Conservation (phyloP, 2,113 vertebrate species). For the Phalacrocorax pelagicus region DNA sequence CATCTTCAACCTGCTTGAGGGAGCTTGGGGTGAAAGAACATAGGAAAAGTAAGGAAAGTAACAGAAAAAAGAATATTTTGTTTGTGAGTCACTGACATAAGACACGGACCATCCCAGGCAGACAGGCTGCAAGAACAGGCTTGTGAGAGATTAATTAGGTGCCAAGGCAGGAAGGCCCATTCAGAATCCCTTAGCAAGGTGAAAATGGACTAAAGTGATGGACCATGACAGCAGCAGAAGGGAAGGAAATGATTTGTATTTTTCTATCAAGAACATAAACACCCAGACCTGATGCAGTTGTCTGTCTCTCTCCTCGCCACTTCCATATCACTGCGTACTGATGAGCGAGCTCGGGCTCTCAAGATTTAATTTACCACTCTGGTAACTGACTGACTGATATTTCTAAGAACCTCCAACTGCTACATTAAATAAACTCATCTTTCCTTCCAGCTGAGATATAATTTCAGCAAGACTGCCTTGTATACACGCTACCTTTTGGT, state of each 20-base stretch:
- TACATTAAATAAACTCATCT: slow-evolving; percentile 57
- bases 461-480: slow-evolving; percentile 39
- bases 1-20: background rate
- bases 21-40: background rate
- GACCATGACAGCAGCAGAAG: slow-evolving; percentile 59
- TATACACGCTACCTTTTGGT: background rate
- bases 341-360: slow-evolving; percentile 17
- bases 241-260: slow-evolving; percentile 64
- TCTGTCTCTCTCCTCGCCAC: slow-evolving; percentile 5
- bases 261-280: slow-evolving; percentile 67
- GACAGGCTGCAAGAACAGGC: slow-evolving; percentile 49
- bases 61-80: background rate
- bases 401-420: slow-evolving; percentile 38
- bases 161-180: slow-evolving; percentile 56
- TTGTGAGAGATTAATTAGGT: slow-evolving; percentile 75
- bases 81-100: background rate
- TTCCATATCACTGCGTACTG: background rate
- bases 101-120: slow-evolving; percentile 10
- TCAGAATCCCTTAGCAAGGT: slow-evolving; percentile 67
- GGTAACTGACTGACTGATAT: slow-evolving; percentile 38
- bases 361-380: slow-evolving; percentile 67
- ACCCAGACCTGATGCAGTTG: slow-evolving; percentile 2
- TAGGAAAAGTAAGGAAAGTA: background rate
- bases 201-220: slow-evolving; percentile 75
- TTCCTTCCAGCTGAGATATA: slow-evolving; percentile 10